A percentile compares a stretch with the other conserved stretches of the same genome.
These are phyloP conservation scores for Harlomillsia oculata DNA, from an alignment of 1,140 invertebrate species.

Conservation along the genomic window DNA sequence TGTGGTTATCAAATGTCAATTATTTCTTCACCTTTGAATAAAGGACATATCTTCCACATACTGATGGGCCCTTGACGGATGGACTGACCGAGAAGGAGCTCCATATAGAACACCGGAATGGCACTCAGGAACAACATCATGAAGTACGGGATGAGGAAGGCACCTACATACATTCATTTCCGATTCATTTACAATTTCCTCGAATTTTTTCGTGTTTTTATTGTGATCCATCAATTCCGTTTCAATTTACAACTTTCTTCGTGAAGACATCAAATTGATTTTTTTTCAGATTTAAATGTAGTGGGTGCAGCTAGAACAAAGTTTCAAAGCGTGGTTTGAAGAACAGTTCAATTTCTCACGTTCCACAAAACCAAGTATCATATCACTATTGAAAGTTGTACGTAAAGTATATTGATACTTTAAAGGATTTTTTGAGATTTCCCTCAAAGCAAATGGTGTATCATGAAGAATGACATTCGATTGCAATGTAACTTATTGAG, in stretches of 20 bases:
- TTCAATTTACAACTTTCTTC: too few relatives aligned
- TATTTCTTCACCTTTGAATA: slow-evolving; percentile 74
- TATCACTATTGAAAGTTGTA: too few relatives aligned
- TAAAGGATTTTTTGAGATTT: too few relatives aligned
- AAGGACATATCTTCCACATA: slow-evolving; percentile 73
- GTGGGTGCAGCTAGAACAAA: background rate
- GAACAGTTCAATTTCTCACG: too few relatives aligned
- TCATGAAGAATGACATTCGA: too few relatives aligned
- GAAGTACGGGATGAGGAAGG: slow-evolving; percentile 65
- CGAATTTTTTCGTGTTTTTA: too few relatives aligned
- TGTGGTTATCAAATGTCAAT: slow-evolving; percentile 1
- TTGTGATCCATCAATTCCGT: too few relatives aligned
- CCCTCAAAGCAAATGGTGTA: too few relatives aligned
- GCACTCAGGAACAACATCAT: slow-evolving; percentile 67
- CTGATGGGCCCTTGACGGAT: slow-evolving; percentile 65
- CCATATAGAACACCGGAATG: slow-evolving; percentile 80
- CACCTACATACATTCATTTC: slow-evolving; percentile 47
- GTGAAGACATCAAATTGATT: background rate
- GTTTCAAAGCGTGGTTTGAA: background rate
- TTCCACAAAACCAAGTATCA: too few relatives aligned
- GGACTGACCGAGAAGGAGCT: slow-evolving; percentile 76
- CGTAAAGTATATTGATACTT: too few relatives aligned
- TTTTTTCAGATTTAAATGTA: background rate
- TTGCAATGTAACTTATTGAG: too few relatives aligned
- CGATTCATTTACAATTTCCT: too few relatives aligned